phyloP scores from a whole-genome alignment of 2,113 vertebrate genomes.

The Phalacrocorax aristotelis region DNA sequence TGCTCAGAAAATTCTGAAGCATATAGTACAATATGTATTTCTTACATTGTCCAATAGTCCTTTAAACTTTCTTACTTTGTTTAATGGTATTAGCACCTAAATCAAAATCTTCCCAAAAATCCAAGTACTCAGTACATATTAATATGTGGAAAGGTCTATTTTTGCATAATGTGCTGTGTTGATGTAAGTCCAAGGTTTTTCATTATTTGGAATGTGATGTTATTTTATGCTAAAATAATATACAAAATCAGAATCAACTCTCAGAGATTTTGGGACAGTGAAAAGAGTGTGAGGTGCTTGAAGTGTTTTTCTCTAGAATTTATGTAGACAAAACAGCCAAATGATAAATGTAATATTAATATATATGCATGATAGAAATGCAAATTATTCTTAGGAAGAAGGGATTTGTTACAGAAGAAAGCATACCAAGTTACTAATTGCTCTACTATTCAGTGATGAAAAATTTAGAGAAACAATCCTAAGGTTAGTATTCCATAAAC shows the following conservation, averaged over 20 bases:
- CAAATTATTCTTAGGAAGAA: not conserved
- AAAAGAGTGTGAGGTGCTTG: not conserved
- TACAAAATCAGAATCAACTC: not conserved
- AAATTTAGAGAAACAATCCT: not conserved
- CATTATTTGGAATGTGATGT: not conserved
- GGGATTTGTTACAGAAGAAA: not conserved
- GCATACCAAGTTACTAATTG: not conserved
- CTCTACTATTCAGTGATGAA: not conserved
- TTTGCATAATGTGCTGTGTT: not conserved
- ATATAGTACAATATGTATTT: not conserved
- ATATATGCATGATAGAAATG: not conserved
- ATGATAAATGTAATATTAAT: not conserved
- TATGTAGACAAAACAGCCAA: not conserved
- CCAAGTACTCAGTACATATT: not conserved
- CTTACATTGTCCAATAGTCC: not conserved
- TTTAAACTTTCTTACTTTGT: not conserved
- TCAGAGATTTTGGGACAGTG: not conserved
- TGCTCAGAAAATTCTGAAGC: not conserved
- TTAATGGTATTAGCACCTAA: not conserved
- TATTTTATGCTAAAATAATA: not conserved
- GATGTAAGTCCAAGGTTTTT: not conserved
- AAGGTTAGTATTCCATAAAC: not conserved
- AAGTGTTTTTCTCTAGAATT: not conserved
- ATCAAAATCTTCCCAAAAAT: not conserved
- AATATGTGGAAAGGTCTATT: not conserved